Evolutionary conservation across 2,888 invertebrate species (phyloP).

Genomic region (Priocnemis perturbator): DNA sequence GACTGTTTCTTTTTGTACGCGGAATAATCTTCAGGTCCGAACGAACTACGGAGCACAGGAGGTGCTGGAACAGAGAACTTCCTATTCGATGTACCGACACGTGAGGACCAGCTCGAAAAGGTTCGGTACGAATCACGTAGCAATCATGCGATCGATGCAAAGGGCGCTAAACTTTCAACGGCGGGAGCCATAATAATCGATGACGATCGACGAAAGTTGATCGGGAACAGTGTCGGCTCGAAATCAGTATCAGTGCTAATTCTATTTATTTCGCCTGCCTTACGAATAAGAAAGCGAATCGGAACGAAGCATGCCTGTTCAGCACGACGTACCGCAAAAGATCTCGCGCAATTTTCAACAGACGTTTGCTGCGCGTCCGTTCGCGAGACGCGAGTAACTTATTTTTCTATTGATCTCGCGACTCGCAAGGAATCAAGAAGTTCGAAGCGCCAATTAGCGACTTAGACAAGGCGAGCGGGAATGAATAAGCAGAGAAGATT

Average conservation of each 20-base stretch:
- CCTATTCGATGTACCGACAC: slow-evolving; percentile 54
- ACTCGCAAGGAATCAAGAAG: no score
- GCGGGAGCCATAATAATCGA: slow-evolving; percentile 40
- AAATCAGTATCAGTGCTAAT: neutral
- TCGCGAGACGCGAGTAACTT: no score
- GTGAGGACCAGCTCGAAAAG: slow-evolving; percentile 60
- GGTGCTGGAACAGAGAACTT: slow-evolving; percentile 51
- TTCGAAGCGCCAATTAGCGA: no score
- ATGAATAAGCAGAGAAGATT: no score
- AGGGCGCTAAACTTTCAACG: slow-evolving; percentile 57
- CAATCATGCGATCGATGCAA: slow-evolving; percentile 63
- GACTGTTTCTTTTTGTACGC: no score
- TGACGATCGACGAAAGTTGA: slow-evolving; percentile 1
- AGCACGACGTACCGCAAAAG: no score
- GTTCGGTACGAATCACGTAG: slow-evolving; percentile 55
- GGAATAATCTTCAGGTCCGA: slow-evolving; percentile 39
- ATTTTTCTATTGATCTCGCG: no score
- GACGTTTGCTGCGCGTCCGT: no score
- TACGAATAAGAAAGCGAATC: no score
- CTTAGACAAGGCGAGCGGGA: no score
- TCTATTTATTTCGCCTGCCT: neutral
- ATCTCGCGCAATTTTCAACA: no score
- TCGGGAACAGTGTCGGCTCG: neutral
- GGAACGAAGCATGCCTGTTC: no score
- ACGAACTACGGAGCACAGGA: slow-evolving; percentile 49